These are phyloP conservation scores for Drosophila albomicans DNA, from an alignment of 1,140 invertebrate species.

Conservation along the genomic window DNA sequence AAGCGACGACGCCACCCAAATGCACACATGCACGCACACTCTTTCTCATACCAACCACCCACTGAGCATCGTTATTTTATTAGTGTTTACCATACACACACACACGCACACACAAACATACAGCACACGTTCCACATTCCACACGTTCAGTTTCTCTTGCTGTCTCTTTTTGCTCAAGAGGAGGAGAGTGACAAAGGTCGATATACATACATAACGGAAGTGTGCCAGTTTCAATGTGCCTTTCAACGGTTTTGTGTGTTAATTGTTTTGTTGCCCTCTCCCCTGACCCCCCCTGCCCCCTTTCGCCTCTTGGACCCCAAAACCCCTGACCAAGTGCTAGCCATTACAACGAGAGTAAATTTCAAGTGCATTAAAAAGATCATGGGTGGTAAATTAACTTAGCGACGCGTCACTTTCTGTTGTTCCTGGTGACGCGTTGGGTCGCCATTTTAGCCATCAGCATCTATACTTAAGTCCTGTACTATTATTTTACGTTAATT, in stretches of 20 bases:
- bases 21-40: neutral
- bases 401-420: conserved; percentile 55
- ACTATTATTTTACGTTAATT: conserved; percentile 71
- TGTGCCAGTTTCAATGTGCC: conserved; percentile 66
- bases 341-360: conserved; percentile 57
- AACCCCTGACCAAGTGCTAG: conserved; percentile 10
- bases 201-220: conserved; percentile 54
- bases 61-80: conserved; percentile 70
- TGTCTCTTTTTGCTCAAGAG: conserved; percentile 35
- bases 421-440: conserved; percentile 35
- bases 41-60: conserved; percentile 42
- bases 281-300: neutral
- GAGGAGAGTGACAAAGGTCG: neutral
- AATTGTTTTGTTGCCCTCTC: conserved; percentile 60
- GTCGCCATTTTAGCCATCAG: conserved; percentile 27
- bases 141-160: conserved; percentile 2
- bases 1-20: neutral
- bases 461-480: conserved; percentile 46
- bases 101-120: conserved; percentile 15
- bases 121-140: conserved; percentile 2
- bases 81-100: conserved; percentile 68
- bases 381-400: conserved; percentile 82
- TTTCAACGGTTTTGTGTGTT: conserved; percentile 68
- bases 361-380: conserved; percentile 83
- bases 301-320: neutral